These are phyloP conservation scores for Rhabditoides inermis DNA, from an alignment of 2,888 invertebrate genomes.

Conservation along the genomic window DNA sequence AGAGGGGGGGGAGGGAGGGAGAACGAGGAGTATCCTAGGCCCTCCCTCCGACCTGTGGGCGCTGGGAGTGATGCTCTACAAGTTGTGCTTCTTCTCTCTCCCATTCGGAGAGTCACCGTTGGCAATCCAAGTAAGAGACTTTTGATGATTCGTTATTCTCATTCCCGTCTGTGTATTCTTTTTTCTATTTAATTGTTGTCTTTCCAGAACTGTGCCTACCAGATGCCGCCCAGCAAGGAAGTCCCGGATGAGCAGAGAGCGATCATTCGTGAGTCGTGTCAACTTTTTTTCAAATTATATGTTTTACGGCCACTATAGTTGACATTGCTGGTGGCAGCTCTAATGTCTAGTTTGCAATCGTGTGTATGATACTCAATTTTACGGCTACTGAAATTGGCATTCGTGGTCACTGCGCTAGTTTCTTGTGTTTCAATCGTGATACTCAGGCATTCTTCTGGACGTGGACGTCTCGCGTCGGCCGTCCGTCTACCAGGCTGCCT, in stretches of 20 bases:
- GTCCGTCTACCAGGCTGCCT: conserved; percentile 64
- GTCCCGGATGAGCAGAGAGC: conserved; percentile 68
- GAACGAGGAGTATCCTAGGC: too few relatives aligned
- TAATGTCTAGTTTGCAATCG: too few relatives aligned
- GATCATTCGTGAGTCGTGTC: conserved; percentile 66
- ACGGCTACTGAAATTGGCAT: too few relatives aligned
- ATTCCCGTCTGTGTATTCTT: conserved; percentile 68
- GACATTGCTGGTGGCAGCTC: too few relatives aligned
- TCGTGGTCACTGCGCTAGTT: too few relatives aligned
- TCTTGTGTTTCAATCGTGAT: too few relatives aligned
- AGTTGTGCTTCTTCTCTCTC: conserved; percentile 77
- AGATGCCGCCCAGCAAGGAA: conserved; percentile 69
- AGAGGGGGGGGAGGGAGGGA: conserved; percentile 58
- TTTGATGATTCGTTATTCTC: conserved; percentile 71
- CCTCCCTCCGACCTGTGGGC: conserved; percentile 58
- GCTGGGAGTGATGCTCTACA: conserved; percentile 76
- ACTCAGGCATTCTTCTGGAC: conserved; percentile 73
- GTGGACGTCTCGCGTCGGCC: conserved; percentile 73
- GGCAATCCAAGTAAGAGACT: conserved; percentile 58
- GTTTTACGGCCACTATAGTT: too few relatives aligned
- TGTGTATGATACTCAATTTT: too few relatives aligned
- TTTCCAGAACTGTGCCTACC: conserved; percentile 78
- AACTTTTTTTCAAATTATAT: too few relatives aligned
- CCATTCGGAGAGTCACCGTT: conserved; percentile 86
- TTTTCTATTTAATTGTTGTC: conserved; percentile 58